Evolutionary conservation across 1,140 invertebrate species (phyloP).

Genomic region (Coptotermes formosanus): DNA sequence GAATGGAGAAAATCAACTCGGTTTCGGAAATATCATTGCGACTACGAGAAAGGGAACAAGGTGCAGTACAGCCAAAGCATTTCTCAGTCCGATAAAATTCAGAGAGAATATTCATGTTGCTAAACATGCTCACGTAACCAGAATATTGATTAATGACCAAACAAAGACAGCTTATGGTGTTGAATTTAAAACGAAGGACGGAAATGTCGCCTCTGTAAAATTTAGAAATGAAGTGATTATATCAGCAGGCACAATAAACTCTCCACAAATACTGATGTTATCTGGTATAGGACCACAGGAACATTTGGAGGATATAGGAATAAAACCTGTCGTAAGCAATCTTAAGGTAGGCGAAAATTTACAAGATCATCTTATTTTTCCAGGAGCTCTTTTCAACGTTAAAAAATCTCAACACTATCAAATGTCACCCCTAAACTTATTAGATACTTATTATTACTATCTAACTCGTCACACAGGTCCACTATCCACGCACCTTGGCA

Average conservation of each 20-base stretch:
- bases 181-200: slow-evolving; percentile 53
- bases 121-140: slow-evolving; percentile 47
- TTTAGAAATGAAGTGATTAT: slow-evolving; percentile 81
- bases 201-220: slow-evolving; percentile 65
- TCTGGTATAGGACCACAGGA: slow-evolving; percentile 85
- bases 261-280: slow-evolving; percentile 88
- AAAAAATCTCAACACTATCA: not conserved
- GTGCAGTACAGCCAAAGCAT: slow-evolving; percentile 53
- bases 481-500: not conserved
- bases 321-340: slow-evolving; percentile 41
- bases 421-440: too few species aligned
- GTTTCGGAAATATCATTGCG: slow-evolving; percentile 51
- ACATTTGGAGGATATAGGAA: slow-evolving; percentile 65
- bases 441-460: not conserved
- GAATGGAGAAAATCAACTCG: slow-evolving; percentile 49
- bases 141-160: not conserved
- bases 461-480: not conserved
- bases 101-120: slow-evolving; percentile 53
- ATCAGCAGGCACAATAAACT: slow-evolving; percentile 84
- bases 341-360: slow-evolving; percentile 74
- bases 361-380: slow-evolving; percentile 84
- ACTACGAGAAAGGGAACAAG: slow-evolving; percentile 53
- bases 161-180: not conserved
- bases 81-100: slow-evolving; percentile 47
- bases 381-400: slow-evolving; percentile 51